Evolutionary conservation across 2,888 invertebrate species (phyloP), one percentile per base, ranked within the genome.

Genomic region (Phanerotoma sp.): DNA sequence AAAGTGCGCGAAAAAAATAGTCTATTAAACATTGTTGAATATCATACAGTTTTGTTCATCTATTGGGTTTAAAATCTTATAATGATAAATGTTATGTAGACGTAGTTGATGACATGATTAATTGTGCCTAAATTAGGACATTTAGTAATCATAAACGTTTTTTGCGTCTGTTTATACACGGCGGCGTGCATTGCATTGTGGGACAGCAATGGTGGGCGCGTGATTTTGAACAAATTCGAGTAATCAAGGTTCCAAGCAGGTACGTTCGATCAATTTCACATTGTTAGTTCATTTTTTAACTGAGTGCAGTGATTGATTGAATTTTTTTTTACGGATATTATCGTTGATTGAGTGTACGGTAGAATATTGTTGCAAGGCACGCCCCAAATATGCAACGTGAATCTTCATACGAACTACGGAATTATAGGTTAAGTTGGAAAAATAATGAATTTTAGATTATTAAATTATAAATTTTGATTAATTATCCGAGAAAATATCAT

Each of bases 201-300:
- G 76, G 73, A 71, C 66, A 70, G 72, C 69, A 77, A 79, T 78
- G 78, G 78, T 78, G 78, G 79, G 79, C 79, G 79, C 79, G 79
- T 79, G 78, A 79, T 79, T 79, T 79, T 79, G 77, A 79, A 79
- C 79, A 77, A 75, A 73, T 73, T 73, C 68, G 66, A 68, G 68
- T 64, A 69, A 68, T 68, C 65, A 62, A 63, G 58, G 44, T 28
- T 56, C 47, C 56, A 55, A 52, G 52, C 53, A 61, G 61, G 63
- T 63, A 58, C 33, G 62, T 59, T 55, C 45, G 25, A 54, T 44
- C 40, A 25, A 53, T 9, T 22, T 9, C 11, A 52, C 44, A 45
- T 16, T 30, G 13, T 40, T 7, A 4, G 30, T 30, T 7, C 10
- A 25, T 40, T 49, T 4, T 11, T 11, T 15, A 25, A 13, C 30